phyloP scores from a whole-genome alignment of 2,113 vertebrate genomes.

The Sarotherodon lohbergeri region DNA sequence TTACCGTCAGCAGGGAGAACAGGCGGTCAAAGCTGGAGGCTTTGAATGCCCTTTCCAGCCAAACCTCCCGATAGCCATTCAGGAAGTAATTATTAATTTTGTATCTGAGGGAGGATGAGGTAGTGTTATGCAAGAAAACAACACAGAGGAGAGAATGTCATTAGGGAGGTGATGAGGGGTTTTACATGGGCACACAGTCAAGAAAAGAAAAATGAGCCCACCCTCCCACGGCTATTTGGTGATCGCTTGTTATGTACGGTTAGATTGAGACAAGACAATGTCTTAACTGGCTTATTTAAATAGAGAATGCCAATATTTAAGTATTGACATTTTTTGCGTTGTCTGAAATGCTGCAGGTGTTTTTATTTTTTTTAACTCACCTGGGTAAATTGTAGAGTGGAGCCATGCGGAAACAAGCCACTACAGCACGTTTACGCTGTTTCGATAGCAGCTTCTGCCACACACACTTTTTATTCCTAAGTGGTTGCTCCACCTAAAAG shows the following conservation, averaged over 20 bases:
- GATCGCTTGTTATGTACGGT: constrained; percentile 30
- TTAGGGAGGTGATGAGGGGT: constrained; percentile 62
- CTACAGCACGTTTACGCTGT: constrained; percentile 95
- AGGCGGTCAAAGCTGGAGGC: constrained; percentile 99
- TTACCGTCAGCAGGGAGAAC: constrained; percentile 99
- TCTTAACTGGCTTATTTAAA: background rate
- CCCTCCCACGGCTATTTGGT: background rate
- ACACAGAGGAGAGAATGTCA: constrained; percentile 72
- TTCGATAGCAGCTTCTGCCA: constrained; percentile 96
- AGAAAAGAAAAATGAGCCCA: constrained; percentile 10
- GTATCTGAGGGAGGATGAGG: constrained; percentile 94
- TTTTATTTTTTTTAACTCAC: constrained; percentile 54
- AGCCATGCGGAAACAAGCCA: constrained; percentile 98
- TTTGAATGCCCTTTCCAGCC: constrained; percentile 99
- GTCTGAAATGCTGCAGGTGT: background rate
- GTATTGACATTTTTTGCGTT: constrained; percentile 6
- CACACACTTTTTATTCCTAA: constrained; percentile 91
- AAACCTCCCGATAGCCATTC: constrained; percentile 98
- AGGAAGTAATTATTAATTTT: constrained; percentile 99
- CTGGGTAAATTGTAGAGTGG: constrained; percentile 96
- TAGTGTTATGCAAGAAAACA: constrained; percentile 85
- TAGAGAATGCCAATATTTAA: constrained; percentile 3
- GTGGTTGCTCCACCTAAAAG: constrained; percentile 89
- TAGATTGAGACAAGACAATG: constrained; percentile 20
- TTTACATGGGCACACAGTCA: constrained; percentile 51